Evolutionary conservation across 2,888 invertebrate genomes (phyloP).

Genomic region (Ectemnius lituratus): DNA sequence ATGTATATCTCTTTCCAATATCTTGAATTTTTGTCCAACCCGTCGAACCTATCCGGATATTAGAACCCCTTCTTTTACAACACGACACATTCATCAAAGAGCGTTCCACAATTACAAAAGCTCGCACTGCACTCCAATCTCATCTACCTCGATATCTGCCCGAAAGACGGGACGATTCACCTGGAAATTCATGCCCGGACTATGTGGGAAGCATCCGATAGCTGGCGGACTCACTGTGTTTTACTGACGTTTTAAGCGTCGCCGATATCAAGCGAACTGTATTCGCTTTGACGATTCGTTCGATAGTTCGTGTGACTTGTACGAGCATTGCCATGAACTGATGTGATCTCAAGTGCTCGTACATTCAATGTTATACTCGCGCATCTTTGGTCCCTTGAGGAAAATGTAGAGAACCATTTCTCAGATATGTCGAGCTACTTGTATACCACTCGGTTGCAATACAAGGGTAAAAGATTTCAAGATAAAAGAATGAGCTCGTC

Average conservation of each 20-base stretch:
- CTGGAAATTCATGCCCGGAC: conserved; percentile 10
- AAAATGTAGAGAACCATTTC: not conserved
- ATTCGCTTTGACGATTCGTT: conserved; percentile 21
- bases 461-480: not conserved
- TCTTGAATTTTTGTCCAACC: too few relatives aligned
- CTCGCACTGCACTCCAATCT: conserved; percentile 32
- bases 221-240: not conserved
- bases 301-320: too few relatives aligned
- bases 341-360: not conserved
- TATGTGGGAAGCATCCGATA: conserved; percentile 10
- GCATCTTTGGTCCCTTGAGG: not conserved
- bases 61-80: too few relatives aligned
- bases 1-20: too few relatives aligned
- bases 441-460: not conserved
- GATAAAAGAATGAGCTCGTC: not conserved
- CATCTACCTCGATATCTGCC: conserved; percentile 26
- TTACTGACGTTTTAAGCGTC: not conserved
- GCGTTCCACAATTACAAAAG: conserved; percentile 14
- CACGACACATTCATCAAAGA: not conserved
- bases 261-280: conserved; percentile 15
- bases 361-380: not conserved
- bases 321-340: not conserved
- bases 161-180: conserved; percentile 12
- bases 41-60: too few relatives aligned
- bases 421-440: not conserved